Evolutionary conservation across 2,888 invertebrate species (phyloP).

Genomic region (Dorcus hopei): DNA sequence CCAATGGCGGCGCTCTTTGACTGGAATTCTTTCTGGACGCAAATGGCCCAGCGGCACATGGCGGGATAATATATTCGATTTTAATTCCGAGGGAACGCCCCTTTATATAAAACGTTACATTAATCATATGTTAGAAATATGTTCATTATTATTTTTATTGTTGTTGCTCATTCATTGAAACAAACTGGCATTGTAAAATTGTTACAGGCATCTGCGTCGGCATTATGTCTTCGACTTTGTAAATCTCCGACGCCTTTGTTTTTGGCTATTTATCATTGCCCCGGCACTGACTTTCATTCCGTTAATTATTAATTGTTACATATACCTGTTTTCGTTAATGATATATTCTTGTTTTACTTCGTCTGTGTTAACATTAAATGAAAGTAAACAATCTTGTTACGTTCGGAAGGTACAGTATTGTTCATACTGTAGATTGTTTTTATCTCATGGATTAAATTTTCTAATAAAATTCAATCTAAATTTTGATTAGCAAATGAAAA

Average conservation of each 20-base stretch:
- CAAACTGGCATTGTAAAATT: conserved; percentile 13
- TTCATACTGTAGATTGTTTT: too few species aligned
- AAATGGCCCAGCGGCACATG: conserved; percentile 26
- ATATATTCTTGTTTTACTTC: too few species aligned
- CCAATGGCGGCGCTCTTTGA: conserved; percentile 33
- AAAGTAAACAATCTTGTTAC: too few species aligned
- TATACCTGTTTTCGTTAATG: too few species aligned
- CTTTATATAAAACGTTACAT: conserved; percentile 33
- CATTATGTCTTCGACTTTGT: conserved; percentile 3
- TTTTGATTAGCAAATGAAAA: too few species aligned
- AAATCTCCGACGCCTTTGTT: conserved; percentile 5
- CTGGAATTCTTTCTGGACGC: conserved; percentile 29
- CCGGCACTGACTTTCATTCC: not conserved
- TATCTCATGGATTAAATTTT: too few species aligned
- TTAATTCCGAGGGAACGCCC: conserved; percentile 34
- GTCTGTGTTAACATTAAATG: too few species aligned
- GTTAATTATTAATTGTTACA: not conserved
- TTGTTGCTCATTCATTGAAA: conserved; percentile 21
- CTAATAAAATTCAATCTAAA: too few species aligned
- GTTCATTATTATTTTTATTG: conserved; percentile 31
- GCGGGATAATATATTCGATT: conserved; percentile 29
- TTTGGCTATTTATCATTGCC: conserved; percentile 6
- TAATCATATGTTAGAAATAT: conserved; percentile 33
- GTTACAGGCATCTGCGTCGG: conserved; percentile 12
- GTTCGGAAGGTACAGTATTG: too few species aligned